phyloP scores from a whole-genome alignment of 35 echinoderm and acorn worm genomes.

The Lytechinus pictus region DNA sequence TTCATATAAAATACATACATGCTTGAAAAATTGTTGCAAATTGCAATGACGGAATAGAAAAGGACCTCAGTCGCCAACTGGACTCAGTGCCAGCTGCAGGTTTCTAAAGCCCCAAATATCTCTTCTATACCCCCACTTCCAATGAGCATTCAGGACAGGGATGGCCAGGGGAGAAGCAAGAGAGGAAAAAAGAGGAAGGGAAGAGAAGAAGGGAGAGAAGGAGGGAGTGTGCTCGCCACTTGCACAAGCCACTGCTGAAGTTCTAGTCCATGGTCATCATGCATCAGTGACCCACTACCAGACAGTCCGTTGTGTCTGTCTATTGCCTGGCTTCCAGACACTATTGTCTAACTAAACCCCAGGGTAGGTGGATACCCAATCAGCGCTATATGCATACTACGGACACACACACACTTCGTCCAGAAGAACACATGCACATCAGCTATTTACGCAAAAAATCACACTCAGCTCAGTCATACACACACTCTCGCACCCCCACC shows the following conservation, averaged over 20 bases:
- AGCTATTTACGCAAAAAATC: neutral
- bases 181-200: neutral
- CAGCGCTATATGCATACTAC: neutral
- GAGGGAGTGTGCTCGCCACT: neutral
- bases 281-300: constrained; percentile 51
- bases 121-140: neutral
- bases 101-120: neutral
- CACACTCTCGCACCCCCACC: constrained; percentile 28
- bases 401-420: constrained; percentile 30
- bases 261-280: constrained; percentile 57
- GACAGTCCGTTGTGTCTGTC: constrained; percentile 51
- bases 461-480: neutral
- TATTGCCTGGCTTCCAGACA: constrained; percentile 50
- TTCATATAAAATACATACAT: neutral
- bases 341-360: constrained; percentile 55
- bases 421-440: constrained; percentile 7
- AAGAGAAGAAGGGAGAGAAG: neutral
- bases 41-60: neutral
- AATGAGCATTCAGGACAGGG: neutral
- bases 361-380: constrained; percentile 36
- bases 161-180: neutral
- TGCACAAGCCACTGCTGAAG: neutral
- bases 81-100: neutral
- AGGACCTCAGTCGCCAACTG: neutral
- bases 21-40: neutral